Percentiles rank a stretch among this genome's conserved stretches.
Evolutionary conservation across 2,888 invertebrate genomes (phyloP).

Genomic region (Anagyrus pseudococci): DNA sequence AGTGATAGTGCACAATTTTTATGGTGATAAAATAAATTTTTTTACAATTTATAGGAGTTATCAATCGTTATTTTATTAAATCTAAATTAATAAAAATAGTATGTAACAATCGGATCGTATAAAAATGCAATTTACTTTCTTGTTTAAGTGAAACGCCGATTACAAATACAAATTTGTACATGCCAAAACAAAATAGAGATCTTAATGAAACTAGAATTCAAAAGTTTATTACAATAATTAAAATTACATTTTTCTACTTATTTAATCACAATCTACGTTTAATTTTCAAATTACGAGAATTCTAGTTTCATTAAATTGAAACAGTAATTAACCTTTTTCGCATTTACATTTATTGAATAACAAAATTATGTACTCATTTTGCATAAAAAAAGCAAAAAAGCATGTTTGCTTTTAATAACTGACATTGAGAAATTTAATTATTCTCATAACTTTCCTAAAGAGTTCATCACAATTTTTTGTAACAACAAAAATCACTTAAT

Average conservation of each 20-base stretch:
- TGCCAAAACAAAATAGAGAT: slow-evolving; percentile 9
- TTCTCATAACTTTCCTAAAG: background rate
- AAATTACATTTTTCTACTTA: slow-evolving; percentile 16
- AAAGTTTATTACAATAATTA: slow-evolving; percentile 8
- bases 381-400: slow-evolving; percentile 22
- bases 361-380: slow-evolving; percentile 15
- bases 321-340: slow-evolving; percentile 18
- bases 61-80: background rate
- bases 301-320: slow-evolving; percentile 11
- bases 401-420: slow-evolving; percentile 8
- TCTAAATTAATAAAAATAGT: background rate
- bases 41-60: too few species aligned
- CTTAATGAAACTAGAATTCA: slow-evolving; percentile 9
- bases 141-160: slow-evolving; percentile 1
- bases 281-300: background rate
- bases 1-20: too few species aligned
- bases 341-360: background rate
- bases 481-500: slow-evolving; percentile 16
- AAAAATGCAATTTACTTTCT: slow-evolving; percentile 34
- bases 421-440: slow-evolving; percentile 7
- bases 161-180: slow-evolving; percentile 19
- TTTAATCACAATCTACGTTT: background rate
- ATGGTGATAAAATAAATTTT: too few species aligned
- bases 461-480: background rate
- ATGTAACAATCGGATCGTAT: slow-evolving; percentile 29